Evolutionary conservation across 2,113 vertebrate species (phyloP).

Genomic region (Gopherus evgoodei): DNA sequence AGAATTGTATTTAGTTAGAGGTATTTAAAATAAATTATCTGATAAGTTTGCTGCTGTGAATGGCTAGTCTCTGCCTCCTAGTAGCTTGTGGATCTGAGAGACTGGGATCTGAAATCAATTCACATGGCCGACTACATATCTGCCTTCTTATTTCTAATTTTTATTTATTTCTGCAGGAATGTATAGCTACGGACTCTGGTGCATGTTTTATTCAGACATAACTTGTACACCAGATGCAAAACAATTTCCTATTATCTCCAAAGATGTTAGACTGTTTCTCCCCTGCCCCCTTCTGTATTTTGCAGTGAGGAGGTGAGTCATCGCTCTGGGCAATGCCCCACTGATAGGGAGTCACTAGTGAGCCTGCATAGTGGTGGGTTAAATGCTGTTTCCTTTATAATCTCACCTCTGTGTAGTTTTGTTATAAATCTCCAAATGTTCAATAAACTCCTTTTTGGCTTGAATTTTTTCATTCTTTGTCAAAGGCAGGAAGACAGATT

Average conservation of each 20-base stretch:
- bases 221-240: not conserved
- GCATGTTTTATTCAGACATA: not conserved
- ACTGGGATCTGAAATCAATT: not conserved
- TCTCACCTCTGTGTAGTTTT: not conserved
- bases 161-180: not conserved
- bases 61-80: not conserved
- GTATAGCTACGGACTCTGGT: not conserved
- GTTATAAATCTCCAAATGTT: constrained; percentile 3
- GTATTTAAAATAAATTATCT: not conserved
- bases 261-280: not conserved
- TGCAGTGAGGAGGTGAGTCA: not conserved
- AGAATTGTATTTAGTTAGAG: not conserved
- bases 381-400: constrained; percentile 35
- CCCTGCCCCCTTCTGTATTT: not conserved
- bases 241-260: constrained; percentile 12
- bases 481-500: not conserved
- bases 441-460: not conserved
- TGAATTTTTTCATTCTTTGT: not conserved
- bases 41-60: not conserved
- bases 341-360: constrained; percentile 16
- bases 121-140: not conserved
- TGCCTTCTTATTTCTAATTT: not conserved
- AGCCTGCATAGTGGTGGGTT: constrained; percentile 30
- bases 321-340: constrained; percentile 56
- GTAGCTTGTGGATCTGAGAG: not conserved